phyloP scores from a whole-genome alignment of 1,140 invertebrate genomes.

The Dryas iulia region DNA sequence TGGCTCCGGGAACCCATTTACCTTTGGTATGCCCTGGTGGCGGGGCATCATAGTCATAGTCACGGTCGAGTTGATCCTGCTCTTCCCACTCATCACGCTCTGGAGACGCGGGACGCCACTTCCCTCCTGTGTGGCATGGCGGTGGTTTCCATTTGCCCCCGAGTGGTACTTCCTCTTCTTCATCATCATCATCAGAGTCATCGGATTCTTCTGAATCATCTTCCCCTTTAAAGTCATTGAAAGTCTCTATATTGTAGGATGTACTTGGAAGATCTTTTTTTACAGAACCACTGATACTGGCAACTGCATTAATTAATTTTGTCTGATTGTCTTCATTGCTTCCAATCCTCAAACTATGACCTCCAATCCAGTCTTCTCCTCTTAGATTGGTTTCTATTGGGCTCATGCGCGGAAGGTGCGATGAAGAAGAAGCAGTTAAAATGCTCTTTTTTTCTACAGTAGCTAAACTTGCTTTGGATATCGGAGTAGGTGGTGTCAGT shows the following conservation, averaged over 20 bases:
- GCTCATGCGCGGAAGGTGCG: conserved; percentile 59
- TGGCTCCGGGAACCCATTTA: conserved; percentile 87
- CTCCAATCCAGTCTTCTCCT: conserved; percentile 82
- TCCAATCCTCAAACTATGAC: conserved; percentile 79
- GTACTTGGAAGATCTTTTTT: conserved; percentile 77
- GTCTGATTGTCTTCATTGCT: conserved; percentile 81
- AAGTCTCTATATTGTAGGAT: conserved; percentile 66
- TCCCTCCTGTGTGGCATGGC: conserved; percentile 85
- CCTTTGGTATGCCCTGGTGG: conserved; percentile 86
- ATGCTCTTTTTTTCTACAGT: conserved; percentile 59
- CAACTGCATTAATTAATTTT: conserved; percentile 83
- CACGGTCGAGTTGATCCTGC: conserved; percentile 58
- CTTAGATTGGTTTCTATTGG: conserved; percentile 69
- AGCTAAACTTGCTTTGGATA: conserved; percentile 68
- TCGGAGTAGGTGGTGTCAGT: conserved; percentile 60
- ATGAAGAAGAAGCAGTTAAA: conserved; percentile 53
- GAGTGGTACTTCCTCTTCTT: conserved; percentile 78
- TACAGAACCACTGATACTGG: conserved; percentile 78
- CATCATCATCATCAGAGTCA: conserved; percentile 81
- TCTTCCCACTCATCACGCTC: conserved; percentile 63
- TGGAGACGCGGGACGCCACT: conserved; percentile 82
- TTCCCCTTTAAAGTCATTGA: conserved; percentile 78
- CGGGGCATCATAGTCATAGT: conserved; percentile 79
- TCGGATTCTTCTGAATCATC: conserved; percentile 81
- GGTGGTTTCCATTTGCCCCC: conserved; percentile 87